Percentiles rank a stretch among this genome's conserved stretches.
phyloP scores from a whole-genome alignment of 2,797 vertebrate genomes.

The Glossophaga mutica region DNA sequence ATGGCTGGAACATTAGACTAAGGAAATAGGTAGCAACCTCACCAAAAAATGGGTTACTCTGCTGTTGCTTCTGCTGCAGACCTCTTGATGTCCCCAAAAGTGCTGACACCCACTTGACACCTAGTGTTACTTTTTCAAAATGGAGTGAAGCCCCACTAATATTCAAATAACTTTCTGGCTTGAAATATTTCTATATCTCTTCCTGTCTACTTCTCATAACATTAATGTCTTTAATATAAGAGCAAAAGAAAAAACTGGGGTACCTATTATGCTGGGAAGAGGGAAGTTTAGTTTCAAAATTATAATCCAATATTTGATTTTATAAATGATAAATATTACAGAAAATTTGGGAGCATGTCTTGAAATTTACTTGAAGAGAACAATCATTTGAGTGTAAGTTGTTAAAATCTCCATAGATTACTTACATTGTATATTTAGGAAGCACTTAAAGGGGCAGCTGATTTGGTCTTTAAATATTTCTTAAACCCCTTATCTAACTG shows the following conservation, averaged over 20 bases:
- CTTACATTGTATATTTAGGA: not conserved
- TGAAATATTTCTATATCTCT: not conserved
- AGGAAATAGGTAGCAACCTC: not conserved
- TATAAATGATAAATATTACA: not conserved
- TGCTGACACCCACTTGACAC: not conserved
- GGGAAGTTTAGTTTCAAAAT: not conserved
- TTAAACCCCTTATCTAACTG: constrained; percentile 18
- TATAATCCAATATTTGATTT: not conserved
- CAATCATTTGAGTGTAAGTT: not conserved
- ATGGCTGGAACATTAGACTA: not conserved
- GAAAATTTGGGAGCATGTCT: not conserved
- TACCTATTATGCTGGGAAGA: not conserved
- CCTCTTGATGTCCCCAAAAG: not conserved
- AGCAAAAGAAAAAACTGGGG: not conserved
- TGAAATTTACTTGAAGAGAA: not conserved
- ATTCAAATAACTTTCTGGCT: not conserved
- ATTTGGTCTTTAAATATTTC: not conserved
- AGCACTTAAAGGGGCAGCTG: not conserved
- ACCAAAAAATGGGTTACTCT: not conserved
- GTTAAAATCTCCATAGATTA: not conserved
- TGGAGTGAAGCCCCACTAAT: not conserved
- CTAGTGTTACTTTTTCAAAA: not conserved
- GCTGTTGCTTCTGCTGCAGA: not conserved
- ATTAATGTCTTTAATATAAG: not conserved
- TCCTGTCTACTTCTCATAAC: not conserved